These are phyloP conservation scores for Leptinotarsa defecta DNA, from an alignment of 1,140 invertebrate species.

Conservation along the genomic window DNA sequence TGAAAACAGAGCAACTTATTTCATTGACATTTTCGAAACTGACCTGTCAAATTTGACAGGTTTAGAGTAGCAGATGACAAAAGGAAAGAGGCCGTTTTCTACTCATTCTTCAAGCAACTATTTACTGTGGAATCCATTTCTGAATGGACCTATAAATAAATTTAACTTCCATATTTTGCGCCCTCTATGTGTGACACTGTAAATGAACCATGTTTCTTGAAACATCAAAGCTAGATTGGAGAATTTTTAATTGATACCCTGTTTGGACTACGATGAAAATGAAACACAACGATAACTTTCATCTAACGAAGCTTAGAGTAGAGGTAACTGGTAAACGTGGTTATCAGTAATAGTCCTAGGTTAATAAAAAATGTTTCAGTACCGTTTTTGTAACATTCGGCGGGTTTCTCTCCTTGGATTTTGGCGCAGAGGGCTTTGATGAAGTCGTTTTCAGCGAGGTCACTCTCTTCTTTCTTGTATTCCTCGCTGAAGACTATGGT, in stretches of 20 bases:
- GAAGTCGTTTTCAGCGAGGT: constrained; percentile 35
- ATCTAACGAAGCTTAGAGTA: constrained; percentile 22
- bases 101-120: too few species aligned
- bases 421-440: constrained; percentile 31
- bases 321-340: constrained; percentile 21
- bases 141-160: too few species aligned
- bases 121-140: too few species aligned
- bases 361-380: constrained; percentile 18
- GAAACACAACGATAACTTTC: constrained; percentile 19
- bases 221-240: neutral
- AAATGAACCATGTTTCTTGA: neutral
- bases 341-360: constrained; percentile 24
- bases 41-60: too few species aligned
- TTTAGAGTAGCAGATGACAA: too few species aligned
- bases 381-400: constrained; percentile 20
- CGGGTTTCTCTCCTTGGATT: constrained; percentile 31
- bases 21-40: too few species aligned
- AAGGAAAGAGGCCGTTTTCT: too few species aligned
- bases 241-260: constrained; percentile 14
- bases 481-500: constrained; percentile 57
- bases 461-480: constrained; percentile 35
- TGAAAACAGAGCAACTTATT: too few species aligned
- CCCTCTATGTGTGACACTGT: too few species aligned
- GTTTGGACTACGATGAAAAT: constrained; percentile 16
- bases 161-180: neutral